Evolutionary conservation across 2,113 vertebrate species (phyloP), one percentile per base, ranked within the genome.

Genomic region (Gila orcuttii): DNA sequence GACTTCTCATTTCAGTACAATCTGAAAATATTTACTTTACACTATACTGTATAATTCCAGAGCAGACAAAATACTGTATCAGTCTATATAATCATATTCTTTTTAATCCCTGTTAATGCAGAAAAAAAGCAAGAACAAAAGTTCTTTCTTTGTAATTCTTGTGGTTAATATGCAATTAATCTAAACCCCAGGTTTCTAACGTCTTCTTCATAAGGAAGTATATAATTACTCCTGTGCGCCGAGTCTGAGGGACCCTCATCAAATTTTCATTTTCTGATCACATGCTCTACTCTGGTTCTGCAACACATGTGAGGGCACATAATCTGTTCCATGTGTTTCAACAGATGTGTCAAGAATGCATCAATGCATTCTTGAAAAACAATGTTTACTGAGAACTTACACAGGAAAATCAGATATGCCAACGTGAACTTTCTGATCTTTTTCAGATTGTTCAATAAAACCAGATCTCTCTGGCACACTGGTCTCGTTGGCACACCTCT

Each of bases 381-480:
- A 71, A 55, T 21, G 13, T 12, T 55, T 45, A 39, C 12, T 15
- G 47, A 57, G 42, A 82, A 82, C 36, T 31, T 50, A 17, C 3
- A 13, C 45, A 82, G 77, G 33, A 60, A 60, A 8, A 33, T 60
- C 28, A 60, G 8, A 23, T 60, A 79, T n/a, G 31, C 23, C 36
- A 42, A 23, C 17, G 62, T 19, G 17, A 52, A 50, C 78, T 66
- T 28, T 42, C 74, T 85, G 83, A 68, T 85, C 59, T n/a, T n/a
- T n/a, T n/a, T 52, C 33, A 52, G 19, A 69, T 36, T 55, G 57
- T 68, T 82, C 25, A 82, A 82, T 55, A 66, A 76, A 79, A 85
- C 6, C 11, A 36, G 31, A 66, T 85, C 57, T 66, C 42, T 36
- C 10, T 25, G 4, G 57, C 28, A 33, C 50, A 50, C 62, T 39